Percentiles rank a stretch among this genome's conserved stretches.
Conservation (phyloP, 2,113 vertebrate species). For the Sciurus niger region DNA sequence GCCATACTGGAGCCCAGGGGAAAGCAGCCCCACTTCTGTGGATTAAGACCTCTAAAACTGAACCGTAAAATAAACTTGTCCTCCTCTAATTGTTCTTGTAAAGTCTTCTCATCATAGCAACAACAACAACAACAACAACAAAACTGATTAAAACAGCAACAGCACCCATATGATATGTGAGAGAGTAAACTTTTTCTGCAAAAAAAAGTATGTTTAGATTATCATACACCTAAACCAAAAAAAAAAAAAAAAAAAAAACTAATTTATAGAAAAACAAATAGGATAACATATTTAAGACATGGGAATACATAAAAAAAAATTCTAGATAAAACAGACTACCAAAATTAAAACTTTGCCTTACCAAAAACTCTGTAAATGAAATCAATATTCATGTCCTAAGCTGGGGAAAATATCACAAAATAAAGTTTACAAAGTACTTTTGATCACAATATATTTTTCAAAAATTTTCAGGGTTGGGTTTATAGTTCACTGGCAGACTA, state of each 20-base stretch:
- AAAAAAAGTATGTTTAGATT: constrained; percentile 41
- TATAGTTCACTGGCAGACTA: no score
- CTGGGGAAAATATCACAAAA: neutral
- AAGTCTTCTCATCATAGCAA: no score
- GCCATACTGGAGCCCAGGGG: no score
- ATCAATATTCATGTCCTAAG: neutral
- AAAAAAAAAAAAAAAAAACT: neutral
- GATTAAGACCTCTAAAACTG: no score
- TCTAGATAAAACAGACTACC: neutral
- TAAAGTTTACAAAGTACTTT: neutral
- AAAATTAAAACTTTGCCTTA: constrained; percentile 19
- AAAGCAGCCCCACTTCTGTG: no score
- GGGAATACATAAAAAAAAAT: neutral
- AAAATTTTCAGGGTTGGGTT: neutral
- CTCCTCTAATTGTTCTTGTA: no score
- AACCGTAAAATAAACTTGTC: no score
- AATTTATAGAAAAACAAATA: constrained; percentile 3
- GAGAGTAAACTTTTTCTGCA: neutral
- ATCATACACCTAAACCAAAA: neutral
- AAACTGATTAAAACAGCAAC: neutral
- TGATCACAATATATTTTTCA: neutral
- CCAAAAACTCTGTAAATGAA: neutral
- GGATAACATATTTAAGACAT: neutral
- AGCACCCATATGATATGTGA: neutral
- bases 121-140: no score